Evolutionary conservation across 1,140 invertebrate species (phyloP).

Genomic region (Tetraneura akinire): DNA sequence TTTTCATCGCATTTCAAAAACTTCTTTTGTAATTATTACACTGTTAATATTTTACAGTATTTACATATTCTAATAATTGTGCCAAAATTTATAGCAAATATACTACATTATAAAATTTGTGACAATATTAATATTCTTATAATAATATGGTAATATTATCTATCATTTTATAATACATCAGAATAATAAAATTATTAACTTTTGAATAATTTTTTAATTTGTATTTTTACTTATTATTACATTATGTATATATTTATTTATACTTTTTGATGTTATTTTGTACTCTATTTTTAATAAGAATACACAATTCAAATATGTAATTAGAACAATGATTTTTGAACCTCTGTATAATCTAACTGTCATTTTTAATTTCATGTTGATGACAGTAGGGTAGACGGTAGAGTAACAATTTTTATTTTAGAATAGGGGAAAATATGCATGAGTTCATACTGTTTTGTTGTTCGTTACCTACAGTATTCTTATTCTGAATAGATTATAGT

Average conservation of each 20-base stretch:
- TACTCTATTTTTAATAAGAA: too few relatives aligned
- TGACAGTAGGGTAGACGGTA: too few relatives aligned
- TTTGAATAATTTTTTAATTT: too few relatives aligned
- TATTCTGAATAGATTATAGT: not conserved
- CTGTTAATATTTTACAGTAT: not conserved
- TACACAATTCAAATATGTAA: too few relatives aligned
- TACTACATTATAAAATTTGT: not conserved
- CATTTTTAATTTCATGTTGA: too few relatives aligned
- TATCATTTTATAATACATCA: not conserved
- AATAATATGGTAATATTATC: not conserved
- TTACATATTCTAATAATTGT: conserved; percentile 32
- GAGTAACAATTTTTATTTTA: too few relatives aligned
- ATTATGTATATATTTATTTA: not conserved
- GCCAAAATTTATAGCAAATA: conserved; percentile 36
- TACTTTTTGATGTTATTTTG: not conserved
- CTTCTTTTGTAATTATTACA: not conserved
- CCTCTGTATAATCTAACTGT: too few relatives aligned
- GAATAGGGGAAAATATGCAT: too few relatives aligned
- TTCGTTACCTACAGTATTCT: too few relatives aligned
- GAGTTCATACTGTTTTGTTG: too few relatives aligned
- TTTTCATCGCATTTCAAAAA: not conserved
- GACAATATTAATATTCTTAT: conserved; percentile 32
- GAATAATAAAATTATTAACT: not conserved
- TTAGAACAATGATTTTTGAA: too few relatives aligned
- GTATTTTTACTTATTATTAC: not conserved